Conservation (phyloP, 1,140 invertebrate species). For the Panulirus ornatus region DNA sequence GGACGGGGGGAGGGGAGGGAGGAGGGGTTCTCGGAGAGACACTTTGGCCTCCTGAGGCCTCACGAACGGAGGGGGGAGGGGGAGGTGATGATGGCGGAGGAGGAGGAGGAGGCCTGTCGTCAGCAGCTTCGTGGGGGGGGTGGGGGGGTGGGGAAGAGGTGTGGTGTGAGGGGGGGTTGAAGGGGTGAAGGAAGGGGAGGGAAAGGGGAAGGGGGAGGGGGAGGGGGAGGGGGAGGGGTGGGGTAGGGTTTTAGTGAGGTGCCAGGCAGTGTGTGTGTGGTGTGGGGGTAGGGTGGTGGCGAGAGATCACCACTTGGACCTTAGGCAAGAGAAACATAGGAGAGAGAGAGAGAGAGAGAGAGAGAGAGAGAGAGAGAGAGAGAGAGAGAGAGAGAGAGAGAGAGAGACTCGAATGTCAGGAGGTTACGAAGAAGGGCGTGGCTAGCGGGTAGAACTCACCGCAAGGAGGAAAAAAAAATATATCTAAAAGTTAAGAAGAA, state of each 20-base stretch:
- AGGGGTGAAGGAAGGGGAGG: neutral
- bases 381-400: conserved; percentile 26
- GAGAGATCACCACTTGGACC: too few species aligned
- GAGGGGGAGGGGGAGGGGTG: neutral
- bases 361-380: neutral
- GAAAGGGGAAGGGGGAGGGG: neutral
- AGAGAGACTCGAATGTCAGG: neutral
- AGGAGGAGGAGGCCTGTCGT: neutral
- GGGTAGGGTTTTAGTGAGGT: neutral
- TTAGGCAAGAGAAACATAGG: neutral
- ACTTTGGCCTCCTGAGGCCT: too few species aligned
- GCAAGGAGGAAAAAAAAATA: neutral
- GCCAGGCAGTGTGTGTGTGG: neutral
- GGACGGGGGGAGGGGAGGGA: neutral
- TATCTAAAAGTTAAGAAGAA: too few species aligned
- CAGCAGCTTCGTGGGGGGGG: neutral
- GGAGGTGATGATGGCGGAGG: neutral
- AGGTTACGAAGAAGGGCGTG: too few species aligned
- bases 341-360: neutral
- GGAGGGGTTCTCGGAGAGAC: too few species aligned
- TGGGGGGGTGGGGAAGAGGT: conserved; percentile 9
- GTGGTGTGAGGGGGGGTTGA: conserved; percentile 16
- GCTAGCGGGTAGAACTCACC: too few species aligned
- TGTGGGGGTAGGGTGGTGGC: neutral
- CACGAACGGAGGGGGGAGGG: neutral